Evolutionary conservation across 2,888 invertebrate genomes (phyloP).

Genomic region (Nineta flava): DNA sequence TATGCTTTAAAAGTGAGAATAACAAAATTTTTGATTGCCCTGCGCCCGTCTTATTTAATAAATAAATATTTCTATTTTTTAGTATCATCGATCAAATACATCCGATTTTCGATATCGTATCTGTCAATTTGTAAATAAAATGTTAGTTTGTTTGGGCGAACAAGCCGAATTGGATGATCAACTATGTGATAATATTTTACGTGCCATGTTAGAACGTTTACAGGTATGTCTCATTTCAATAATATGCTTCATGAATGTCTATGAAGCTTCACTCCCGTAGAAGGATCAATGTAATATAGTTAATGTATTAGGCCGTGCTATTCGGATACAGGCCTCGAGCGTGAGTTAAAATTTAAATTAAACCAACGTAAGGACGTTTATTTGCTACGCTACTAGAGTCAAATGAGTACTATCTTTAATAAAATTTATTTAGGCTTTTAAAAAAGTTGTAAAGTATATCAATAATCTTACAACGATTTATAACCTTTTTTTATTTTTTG

Average conservation of each 20-base stretch:
- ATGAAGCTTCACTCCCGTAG: background rate
- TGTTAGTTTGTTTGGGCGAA: constrained; percentile 56
- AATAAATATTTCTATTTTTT: constrained; percentile 11
- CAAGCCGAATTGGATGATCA: constrained; percentile 62
- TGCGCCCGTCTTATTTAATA: too few species aligned
- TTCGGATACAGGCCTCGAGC: too few species aligned
- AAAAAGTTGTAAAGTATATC: too few species aligned
- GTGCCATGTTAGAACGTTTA: constrained; percentile 48
- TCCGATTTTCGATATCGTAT: constrained; percentile 50
- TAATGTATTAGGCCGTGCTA: too few species aligned
- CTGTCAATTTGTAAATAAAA: constrained; percentile 61
- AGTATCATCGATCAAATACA: constrained; percentile 32
- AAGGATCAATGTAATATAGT: too few species aligned
- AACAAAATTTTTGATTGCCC: background rate
- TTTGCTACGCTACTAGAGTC: too few species aligned
- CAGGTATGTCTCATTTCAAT: constrained; percentile 30
- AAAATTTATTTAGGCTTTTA: too few species aligned
- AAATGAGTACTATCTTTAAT: too few species aligned
- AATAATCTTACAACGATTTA: too few species aligned
- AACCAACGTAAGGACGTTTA: too few species aligned
- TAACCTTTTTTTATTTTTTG: too few species aligned
- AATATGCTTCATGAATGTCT: constrained; percentile 3
- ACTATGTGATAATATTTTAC: constrained; percentile 53
- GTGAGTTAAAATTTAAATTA: too few species aligned
- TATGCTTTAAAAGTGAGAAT: constrained; percentile 13